Evolutionary conservation across 2,113 vertebrate genomes (phyloP), one percentile per base, ranked within the genome.

Genomic region (Copsychus sechellarum): DNA sequence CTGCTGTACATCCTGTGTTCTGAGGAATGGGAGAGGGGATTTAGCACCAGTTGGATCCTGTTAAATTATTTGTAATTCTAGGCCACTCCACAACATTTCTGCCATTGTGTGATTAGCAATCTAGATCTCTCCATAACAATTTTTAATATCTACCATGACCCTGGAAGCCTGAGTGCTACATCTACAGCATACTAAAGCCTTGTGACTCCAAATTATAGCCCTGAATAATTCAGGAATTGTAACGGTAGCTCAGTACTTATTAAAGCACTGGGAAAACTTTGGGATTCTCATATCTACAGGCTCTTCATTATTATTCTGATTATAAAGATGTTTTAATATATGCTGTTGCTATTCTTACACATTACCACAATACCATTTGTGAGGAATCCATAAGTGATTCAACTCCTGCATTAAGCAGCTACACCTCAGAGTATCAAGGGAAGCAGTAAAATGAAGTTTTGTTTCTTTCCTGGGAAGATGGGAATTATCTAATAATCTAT

Each of bases 101-200:
- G 71, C 88, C 50, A 77, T 86, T 90, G 94, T 95, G 92, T 95
- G 96, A 97, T 98, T 96, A 97, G 96, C 70, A 97, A 96, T 96
- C 97, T 92, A 86, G 92, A 97, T 97, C 89, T 90, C 93, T 97
- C 95, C 82, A 93, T 95, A 93, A 97, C 96, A 93, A 94, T 98
- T 98, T 98, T 98, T 98, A 98, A 97, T 97, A 98, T 98, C 97
- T 97, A 92, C 42, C 24, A 60, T 97, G 97, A 97, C 98, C 96
- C 95, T 90, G 33, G 92, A 96, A 96, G 92, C 73, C 95, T 95
- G 83, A 81, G 90, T 43, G 92, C 88, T 87, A 85, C 92, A 90
- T 92, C 95, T 92, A 82, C 92, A 86, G 97, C 96, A 98, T 98
- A 97, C 96, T 96, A 97, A 97, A 97, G 61, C 83, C 81, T 76